Percentiles rank a stretch among this genome's conserved stretches.
Evolutionary conservation across 1,140 invertebrate genomes (phyloP).

Genomic region (Melitaea cinxia): DNA sequence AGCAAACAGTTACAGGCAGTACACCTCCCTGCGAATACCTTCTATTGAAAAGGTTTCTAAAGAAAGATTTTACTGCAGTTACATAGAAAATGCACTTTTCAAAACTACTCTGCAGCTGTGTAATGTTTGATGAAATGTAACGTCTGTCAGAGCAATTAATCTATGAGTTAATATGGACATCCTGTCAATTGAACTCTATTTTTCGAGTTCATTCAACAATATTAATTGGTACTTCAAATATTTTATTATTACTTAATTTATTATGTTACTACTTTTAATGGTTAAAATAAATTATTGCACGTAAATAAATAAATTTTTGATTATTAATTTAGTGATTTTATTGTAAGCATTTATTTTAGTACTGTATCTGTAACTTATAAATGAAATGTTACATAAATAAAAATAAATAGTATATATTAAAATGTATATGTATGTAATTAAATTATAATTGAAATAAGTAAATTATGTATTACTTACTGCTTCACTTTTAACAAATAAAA

Average conservation of each 20-base stretch:
- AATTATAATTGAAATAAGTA: too few species aligned
- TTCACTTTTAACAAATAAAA: too few species aligned
- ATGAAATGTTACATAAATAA: too few species aligned
- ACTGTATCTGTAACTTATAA: too few species aligned
- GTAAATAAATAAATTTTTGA: too few species aligned
- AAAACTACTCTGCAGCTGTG: conserved; percentile 4
- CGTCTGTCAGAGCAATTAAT: conserved; percentile 21
- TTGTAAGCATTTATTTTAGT: too few species aligned
- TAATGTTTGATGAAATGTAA: conserved; percentile 5
- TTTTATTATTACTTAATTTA: not conserved
- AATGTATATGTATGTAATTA: too few species aligned
- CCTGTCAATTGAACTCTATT: conserved; percentile 30
- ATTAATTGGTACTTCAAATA: conserved; percentile 16
- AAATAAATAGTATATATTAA: too few species aligned
- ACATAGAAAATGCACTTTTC: conserved; percentile 12
- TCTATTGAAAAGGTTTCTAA: conserved; percentile 6
- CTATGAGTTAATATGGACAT: conserved; percentile 32
- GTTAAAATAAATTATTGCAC: too few species aligned
- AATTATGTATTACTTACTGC: too few species aligned
- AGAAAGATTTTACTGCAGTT: conserved; percentile 10
- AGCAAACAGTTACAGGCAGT: conserved; percentile 2
- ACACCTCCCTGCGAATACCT: not conserved
- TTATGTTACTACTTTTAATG: too few species aligned
- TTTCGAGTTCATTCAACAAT: conserved; percentile 12
- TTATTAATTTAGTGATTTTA: too few species aligned